Base-by-base conservation (phyloP, 1,140 invertebrate species). In the Uloborus diversus region DNA sequence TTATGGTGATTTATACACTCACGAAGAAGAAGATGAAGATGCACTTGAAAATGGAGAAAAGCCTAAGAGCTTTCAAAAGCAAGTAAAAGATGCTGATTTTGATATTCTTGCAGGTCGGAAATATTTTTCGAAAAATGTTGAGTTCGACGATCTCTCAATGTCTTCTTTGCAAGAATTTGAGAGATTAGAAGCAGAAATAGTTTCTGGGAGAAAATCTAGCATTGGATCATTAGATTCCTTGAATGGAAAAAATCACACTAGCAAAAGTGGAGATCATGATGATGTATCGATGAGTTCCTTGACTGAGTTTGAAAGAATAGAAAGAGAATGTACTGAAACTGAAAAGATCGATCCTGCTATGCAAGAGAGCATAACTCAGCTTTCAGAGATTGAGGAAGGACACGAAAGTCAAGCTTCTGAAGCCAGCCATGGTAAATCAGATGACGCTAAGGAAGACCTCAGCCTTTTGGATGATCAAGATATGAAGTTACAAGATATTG, bases 261-360 rank as follows among this genome's bases (percentile, higher is more conserved):
- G 91, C 0, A 90, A 90, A 83, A 90, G 91, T 73, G 91, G 93
- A 4, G 96, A 97, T 83, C 92, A 95, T 85, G 96, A 97, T 86
- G 94, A 96, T 86, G 89, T 96, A 27, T 97, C 95, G 0, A 91
- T 97, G 84, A 94, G 92, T 71, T 97, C 95, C 7, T 88, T 97
- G 75, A 95, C 96, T 86, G 96, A 98, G 86, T 98, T 98, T 88
- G 96, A 97, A 88, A 91, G 92, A 70, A 86, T 98, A 5, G 96
- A 98, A 87, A 91, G 90, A 83, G 92, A 94, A 0, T 94, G 96
- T 84, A 90, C 92, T 42, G 93, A 95, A 85, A 93, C 92, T 0
- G 92, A 94, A 81, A 89, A 92, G 69, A 92, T 94, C 56, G 94
- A 96, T 87, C 69, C 71, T 42, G 94, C 93, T 0, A 92, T 94